These are phyloP conservation scores for Spodoptera littoralis DNA, from an alignment of 2,888 invertebrate species.

Conservation along the genomic window DNA sequence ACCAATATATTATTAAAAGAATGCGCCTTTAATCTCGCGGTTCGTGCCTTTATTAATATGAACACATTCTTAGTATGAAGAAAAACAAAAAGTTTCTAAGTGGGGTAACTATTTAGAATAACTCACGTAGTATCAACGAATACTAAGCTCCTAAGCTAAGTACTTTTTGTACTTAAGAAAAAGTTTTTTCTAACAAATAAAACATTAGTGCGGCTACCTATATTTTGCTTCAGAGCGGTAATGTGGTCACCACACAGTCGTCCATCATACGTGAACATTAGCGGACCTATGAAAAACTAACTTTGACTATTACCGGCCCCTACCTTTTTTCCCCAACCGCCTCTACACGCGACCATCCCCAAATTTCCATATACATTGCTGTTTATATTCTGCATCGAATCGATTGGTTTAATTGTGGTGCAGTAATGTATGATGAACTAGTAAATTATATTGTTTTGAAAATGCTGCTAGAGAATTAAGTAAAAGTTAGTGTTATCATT, in stretches of 20 bases:
- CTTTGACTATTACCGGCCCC: conserved; percentile 72
- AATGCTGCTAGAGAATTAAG: conserved; percentile 19
- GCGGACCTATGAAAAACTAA: conserved; percentile 71
- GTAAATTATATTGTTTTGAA: background rate
- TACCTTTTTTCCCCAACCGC: conserved; percentile 20
- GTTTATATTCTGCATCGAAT: background rate
- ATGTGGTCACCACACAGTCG: conserved; percentile 60
- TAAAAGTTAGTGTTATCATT: conserved; percentile 43
- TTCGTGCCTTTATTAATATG: conserved; percentile 14
- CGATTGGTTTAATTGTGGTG: background rate
- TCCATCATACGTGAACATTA: conserved; percentile 70
- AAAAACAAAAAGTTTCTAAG: conserved; percentile 5
- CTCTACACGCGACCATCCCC: background rate
- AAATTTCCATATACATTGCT: conserved; percentile 35
- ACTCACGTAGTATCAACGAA: conserved; percentile 4
- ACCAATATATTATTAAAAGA: conserved; percentile 38
- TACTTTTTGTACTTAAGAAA: conserved; percentile 19
- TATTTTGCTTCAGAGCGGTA: conserved; percentile 24
- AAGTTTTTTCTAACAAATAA: conserved; percentile 43
- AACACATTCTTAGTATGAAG: background rate
- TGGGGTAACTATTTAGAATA: conserved; percentile 2
- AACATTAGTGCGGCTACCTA: conserved; percentile 39
- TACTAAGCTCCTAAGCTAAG: conserved; percentile 12
- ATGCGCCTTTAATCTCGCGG: conserved; percentile 42
- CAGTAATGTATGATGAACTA: conserved; percentile 14